These are phyloP conservation scores for Henricia sp. DNA, from an alignment of 53 echinoderm and acorn worm species.

Conservation along the genomic window DNA sequence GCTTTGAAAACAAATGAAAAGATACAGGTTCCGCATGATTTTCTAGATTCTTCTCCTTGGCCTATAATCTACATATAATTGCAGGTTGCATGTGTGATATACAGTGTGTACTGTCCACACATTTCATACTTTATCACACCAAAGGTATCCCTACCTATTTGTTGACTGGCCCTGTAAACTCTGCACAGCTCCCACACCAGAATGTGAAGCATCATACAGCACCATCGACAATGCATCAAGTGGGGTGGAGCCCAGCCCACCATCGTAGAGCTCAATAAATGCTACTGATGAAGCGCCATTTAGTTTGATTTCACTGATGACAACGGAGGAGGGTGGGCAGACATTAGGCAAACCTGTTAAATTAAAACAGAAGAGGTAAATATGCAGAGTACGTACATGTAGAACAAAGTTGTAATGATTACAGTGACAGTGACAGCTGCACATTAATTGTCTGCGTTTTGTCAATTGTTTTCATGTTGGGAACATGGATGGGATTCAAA, in stretches of 20 bases:
- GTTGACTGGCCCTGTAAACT: conserved; percentile 29
- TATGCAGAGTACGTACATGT: background rate
- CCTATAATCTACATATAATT: no score
- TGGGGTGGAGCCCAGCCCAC: conserved; percentile 70
- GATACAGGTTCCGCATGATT: no score
- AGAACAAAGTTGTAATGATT: background rate
- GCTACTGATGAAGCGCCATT: conserved; percentile 36
- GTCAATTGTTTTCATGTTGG: no score
- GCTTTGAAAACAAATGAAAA: no score
- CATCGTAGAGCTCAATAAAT: conserved; percentile 93
- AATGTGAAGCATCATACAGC: conserved; percentile 23
- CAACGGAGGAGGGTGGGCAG: conserved; percentile 70
- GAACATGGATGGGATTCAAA: no score
- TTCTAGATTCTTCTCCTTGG: no score
- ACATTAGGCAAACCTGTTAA: conserved; percentile 70
- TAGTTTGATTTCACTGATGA: conserved; percentile 81
- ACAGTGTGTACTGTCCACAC: no score
- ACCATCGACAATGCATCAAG: conserved; percentile 17
- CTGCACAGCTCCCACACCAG: background rate
- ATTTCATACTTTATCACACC: no score
- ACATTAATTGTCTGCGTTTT: no score
- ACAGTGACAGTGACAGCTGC: no score
- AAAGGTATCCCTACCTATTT: no score
- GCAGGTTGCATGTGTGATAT: no score
- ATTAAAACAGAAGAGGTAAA: background rate